A percentile compares a stretch with the other conserved stretches of the same genome.
These are phyloP conservation scores for Diplosoma virens DNA, from an alignment of 23 tunicate species.

Conservation along the genomic window DNA sequence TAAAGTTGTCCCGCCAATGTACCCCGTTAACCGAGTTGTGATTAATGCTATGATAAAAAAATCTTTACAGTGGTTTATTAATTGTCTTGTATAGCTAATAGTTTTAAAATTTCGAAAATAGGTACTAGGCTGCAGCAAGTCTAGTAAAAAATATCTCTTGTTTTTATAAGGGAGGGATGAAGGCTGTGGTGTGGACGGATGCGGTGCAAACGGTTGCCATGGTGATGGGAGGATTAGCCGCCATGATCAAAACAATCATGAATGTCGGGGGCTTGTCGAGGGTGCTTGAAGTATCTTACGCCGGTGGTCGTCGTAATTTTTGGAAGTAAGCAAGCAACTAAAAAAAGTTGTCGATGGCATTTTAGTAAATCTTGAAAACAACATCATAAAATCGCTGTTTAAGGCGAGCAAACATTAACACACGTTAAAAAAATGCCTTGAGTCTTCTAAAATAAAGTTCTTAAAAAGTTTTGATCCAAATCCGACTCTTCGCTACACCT, in stretches of 20 bases:
- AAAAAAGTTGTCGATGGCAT: background rate
- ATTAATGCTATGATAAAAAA: too few relatives aligned
- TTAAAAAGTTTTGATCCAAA: slow-evolving; percentile 25
- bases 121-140: background rate
- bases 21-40: too few relatives aligned
- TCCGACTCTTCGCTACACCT: slow-evolving; percentile 25
- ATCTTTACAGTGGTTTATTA: too few relatives aligned
- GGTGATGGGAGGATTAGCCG: slow-evolving; percentile 26
- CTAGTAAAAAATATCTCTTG: background rate
- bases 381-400: background rate
- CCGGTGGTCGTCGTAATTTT: slow-evolving; percentile 30
- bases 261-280: slow-evolving; percentile 19
- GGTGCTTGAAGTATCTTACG: background rate
- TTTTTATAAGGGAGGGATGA: slow-evolving; percentile 48
- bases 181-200: slow-evolving; percentile 62
- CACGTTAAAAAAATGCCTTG: background rate
- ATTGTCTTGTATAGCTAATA: too few relatives aligned
- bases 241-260: background rate
- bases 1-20: too few relatives aligned
- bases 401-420: background rate
- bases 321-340: slow-evolving; percentile 29
- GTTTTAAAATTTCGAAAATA: too few relatives aligned
- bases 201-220: slow-evolving; percentile 24
- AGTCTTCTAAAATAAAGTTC: background rate
- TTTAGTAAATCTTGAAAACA: background rate